A percentile compares a stretch with the other conserved stretches of the same genome.
Evolutionary conservation across 2,113 vertebrate genomes (phyloP).

Genomic region (Melospiza melodia): DNA sequence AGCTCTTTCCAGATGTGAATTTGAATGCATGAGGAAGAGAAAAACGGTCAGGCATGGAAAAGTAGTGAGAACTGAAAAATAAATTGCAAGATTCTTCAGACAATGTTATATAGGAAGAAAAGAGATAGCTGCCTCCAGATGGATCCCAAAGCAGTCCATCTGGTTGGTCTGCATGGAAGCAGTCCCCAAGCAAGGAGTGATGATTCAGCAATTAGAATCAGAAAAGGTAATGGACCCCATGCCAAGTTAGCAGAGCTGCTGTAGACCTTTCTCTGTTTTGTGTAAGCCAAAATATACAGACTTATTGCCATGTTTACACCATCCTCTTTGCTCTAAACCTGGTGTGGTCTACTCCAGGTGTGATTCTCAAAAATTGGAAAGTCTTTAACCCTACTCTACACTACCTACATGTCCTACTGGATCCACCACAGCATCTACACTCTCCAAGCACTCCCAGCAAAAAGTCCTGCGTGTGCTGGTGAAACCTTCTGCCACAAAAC

Average conservation of each 20-base stretch:
- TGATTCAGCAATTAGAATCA: background rate
- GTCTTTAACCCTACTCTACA: background rate
- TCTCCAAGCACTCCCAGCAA: background rate
- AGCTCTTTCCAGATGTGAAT: background rate
- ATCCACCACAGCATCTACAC: background rate
- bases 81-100: background rate
- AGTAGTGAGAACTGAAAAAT: background rate
- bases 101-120: background rate
- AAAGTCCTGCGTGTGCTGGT: background rate
- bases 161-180: background rate
- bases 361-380: background rate
- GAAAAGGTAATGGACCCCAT: background rate
- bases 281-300: background rate
- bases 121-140: background rate
- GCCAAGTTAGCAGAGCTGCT: background rate
- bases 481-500: background rate
- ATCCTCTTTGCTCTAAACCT: background rate
- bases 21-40: background rate
- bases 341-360: background rate
- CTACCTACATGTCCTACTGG: background rate
- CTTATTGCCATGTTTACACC: background rate
- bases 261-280: background rate
- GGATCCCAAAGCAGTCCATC: background rate
- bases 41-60: background rate
- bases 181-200: background rate